phyloP scores from a whole-genome alignment of 2,888 invertebrate genomes.

The Campoplex capitator region DNA sequence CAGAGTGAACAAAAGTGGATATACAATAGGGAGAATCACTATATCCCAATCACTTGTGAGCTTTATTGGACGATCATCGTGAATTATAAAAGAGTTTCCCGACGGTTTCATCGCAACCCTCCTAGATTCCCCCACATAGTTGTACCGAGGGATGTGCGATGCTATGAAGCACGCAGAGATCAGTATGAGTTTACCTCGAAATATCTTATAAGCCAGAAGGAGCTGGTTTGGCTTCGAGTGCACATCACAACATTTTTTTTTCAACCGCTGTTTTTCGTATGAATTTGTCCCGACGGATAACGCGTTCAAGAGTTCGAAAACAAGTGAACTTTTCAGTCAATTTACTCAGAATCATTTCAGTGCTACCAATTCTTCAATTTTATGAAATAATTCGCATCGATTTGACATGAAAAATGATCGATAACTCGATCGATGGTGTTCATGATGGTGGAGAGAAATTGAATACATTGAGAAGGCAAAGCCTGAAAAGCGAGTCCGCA shows the following conservation, averaged over 20 bases:
- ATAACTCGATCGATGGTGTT: background rate
- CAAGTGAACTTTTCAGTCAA: background rate
- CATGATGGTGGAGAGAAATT: background rate
- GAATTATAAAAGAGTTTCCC: slow-evolving; percentile 78
- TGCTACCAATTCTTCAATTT: background rate
- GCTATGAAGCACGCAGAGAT: slow-evolving; percentile 46
- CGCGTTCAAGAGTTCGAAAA: background rate
- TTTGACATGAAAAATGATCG: background rate
- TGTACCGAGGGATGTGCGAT: slow-evolving; percentile 63
- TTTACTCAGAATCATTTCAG: background rate
- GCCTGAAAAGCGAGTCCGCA: background rate
- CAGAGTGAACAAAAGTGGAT: slow-evolving; percentile 8
- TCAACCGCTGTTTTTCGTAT: slow-evolving; percentile 8
- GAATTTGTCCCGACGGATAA: slow-evolving; percentile 49
- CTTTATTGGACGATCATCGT: slow-evolving; percentile 79
- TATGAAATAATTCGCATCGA: background rate
- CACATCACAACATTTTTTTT: slow-evolving; percentile 31
- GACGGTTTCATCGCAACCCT: slow-evolving; percentile 73
- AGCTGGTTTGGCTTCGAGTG: slow-evolving; percentile 39
- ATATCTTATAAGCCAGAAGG: slow-evolving; percentile 62
- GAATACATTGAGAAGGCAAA: background rate
- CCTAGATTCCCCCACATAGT: slow-evolving; percentile 27
- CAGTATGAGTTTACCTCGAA: slow-evolving; percentile 67
- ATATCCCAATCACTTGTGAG: slow-evolving; percentile 79
- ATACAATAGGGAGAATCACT: slow-evolving; percentile 40